A percentile compares a stretch with the other conserved stretches of the same genome.
phyloP scores from a whole-genome alignment of 1,140 invertebrate genomes.

The Ooceraea biroi region DNA sequence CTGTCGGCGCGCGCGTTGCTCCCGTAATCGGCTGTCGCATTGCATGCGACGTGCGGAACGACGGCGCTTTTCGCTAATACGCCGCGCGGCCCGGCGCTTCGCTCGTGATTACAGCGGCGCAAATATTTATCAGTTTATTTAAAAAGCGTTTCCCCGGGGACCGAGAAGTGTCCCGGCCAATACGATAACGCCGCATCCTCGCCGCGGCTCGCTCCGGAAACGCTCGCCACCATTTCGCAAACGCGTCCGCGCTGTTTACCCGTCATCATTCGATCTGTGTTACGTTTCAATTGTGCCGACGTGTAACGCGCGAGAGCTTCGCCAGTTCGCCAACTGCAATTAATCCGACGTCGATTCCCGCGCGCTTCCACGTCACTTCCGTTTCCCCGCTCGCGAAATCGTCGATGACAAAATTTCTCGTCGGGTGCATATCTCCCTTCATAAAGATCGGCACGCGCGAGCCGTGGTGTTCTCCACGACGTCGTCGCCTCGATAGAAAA shows the following conservation, averaged over 20 bases:
- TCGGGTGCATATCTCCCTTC: slow-evolving; percentile 33
- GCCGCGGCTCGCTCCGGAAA: slow-evolving; percentile 22
- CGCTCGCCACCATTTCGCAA: slow-evolving; percentile 29
- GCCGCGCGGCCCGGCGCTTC: slow-evolving; percentile 46
- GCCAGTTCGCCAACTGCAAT: slow-evolving; percentile 24
- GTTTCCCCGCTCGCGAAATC: slow-evolving; percentile 1
- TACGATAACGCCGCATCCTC: not conserved
- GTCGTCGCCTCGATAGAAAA: not conserved
- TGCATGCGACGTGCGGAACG: slow-evolving; percentile 65
- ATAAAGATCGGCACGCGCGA: slow-evolving; percentile 73
- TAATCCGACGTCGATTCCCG: not conserved
- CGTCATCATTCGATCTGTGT: slow-evolving; percentile 53
- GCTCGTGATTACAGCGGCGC: slow-evolving; percentile 63
- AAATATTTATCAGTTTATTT: slow-evolving; percentile 73
- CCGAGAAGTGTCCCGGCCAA: slow-evolving; percentile 6
- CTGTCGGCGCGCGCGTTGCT: slow-evolving; percentile 7
- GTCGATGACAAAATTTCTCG: slow-evolving; percentile 45
- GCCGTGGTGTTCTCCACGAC: not conserved
- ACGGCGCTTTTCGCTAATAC: slow-evolving; percentile 61
- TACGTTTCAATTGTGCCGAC: slow-evolving; percentile 34
- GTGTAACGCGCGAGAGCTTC: slow-evolving; percentile 13
- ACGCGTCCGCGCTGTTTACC: not conserved
- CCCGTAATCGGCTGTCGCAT: slow-evolving; percentile 68
- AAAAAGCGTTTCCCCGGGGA: slow-evolving; percentile 57
- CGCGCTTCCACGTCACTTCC: not conserved